Base-by-base conservation (phyloP, 2,797 vertebrate species). In the Pelodytes ibericus region DNA sequence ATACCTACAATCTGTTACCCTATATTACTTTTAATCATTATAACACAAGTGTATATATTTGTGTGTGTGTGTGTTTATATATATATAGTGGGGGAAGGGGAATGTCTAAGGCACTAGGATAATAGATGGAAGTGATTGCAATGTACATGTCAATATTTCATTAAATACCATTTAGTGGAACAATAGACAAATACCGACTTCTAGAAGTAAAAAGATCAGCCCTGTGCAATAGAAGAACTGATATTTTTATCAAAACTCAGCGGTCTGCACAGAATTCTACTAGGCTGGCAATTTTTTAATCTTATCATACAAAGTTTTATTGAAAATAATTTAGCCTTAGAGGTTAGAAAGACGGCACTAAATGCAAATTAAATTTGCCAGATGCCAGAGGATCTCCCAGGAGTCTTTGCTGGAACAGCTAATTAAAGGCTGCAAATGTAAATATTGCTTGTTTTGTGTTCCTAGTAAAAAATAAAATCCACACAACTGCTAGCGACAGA, bases 311-410 rank as follows among this genome's bases (percentile, higher is more conserved):
- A 59, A 65, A 65, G 39, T 31, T 77, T 67, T 61, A 26, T 6
- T 0, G 20, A 79, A 82, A 79, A 84, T 73, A n/a, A 0, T 56
- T 82, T 84, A 81, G 39, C 2, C 64, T 53, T 72, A 63, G 69
- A 80, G 76, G 80, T 80, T 81, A 75, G 72, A 81, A 79, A 83
- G 64, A 72, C 65, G 69, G 83, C 64, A 75, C 60, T 18, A 81
- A 79, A 81, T 79, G 78, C 0, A 15, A 81, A 62, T 72, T 25
- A 64, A 71, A 75, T 80, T 80, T 79, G 33, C 49, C 65, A 81
- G 61, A 82, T 80, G 57, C 24, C 72, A 30, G 18, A 26, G 59
- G 49, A 66, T 78, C 27, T 84, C 79, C 53, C 73, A 0, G 1
- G 11, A 77, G 74, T 22, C 24, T 75, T 69, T 75, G 13, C 80